Percentiles rank a stretch among this genome's conserved stretches.
Conservation (phyloP, 2,888 invertebrate genomes). For the Cataglyphis altisquamis region DNA sequence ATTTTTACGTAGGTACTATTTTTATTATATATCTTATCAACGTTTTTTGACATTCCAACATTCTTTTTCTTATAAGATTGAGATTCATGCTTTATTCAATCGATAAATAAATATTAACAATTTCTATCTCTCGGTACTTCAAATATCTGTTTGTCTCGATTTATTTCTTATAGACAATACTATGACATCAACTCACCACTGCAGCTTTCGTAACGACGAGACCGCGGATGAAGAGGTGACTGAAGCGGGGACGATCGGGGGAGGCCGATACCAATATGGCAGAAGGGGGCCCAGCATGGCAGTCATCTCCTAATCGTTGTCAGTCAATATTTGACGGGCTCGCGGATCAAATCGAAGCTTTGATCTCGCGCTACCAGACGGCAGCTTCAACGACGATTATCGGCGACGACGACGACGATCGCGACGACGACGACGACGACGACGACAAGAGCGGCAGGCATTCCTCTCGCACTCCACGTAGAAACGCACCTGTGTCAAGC, state of each 20-base stretch:
- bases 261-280: conserved; percentile 59
- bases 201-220: conserved; percentile 4
- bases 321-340: conserved; percentile 77
- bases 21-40: background rate
- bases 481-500: conserved; percentile 84
- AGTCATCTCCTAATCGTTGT: conserved; percentile 57
- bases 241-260: background rate
- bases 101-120: background rate
- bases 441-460: conserved; percentile 8
- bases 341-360: conserved; percentile 76
- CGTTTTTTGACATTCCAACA: background rate
- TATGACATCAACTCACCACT: background rate
- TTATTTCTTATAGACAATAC: background rate
- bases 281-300: background rate
- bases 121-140: background rate
- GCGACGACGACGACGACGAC: conserved; percentile 48
- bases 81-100: background rate
- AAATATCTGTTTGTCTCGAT: background rate
- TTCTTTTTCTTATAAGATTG: background rate
- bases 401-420: background rate
- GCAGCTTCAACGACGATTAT: conserved; percentile 72
- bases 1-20: background rate
- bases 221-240: background rate
- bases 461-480: conserved; percentile 74
- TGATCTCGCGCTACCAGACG: conserved; percentile 80